Percentiles rank a stretch among this genome's conserved stretches.
phyloP scores from a whole-genome alignment of 2,113 vertebrate genomes.

The Dolichotis patagonum region DNA sequence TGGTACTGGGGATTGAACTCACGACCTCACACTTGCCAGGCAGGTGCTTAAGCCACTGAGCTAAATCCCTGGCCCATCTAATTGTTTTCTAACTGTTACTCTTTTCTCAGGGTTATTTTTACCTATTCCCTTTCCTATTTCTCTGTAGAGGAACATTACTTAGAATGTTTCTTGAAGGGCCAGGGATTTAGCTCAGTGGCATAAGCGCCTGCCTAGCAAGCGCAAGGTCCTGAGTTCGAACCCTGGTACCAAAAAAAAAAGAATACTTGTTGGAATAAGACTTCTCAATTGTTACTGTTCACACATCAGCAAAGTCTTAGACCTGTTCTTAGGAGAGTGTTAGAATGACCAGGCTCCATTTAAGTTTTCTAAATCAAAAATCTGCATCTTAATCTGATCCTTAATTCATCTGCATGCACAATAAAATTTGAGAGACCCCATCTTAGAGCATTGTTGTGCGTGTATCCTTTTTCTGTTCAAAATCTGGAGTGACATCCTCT shows the following conservation, averaged over 20 bases:
- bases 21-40: no score
- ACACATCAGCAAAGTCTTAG: neutral
- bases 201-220: no score
- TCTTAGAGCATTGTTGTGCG: neutral
- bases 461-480: conserved; percentile 31
- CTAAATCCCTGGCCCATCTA: neutral
- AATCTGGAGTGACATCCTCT: neutral
- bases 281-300: conserved; percentile 25
- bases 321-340: neutral
- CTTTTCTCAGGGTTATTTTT: conserved; percentile 16
- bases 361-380: neutral
- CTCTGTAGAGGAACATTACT: conserved; percentile 29
- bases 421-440: conserved; percentile 10
- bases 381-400: conserved; percentile 49
- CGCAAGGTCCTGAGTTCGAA: no score
- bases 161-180: conserved; percentile 22
- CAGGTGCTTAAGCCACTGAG: no score
- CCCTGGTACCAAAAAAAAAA: no score
- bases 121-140: neutral
- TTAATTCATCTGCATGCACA: neutral
- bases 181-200: no score
- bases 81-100: conserved; percentile 48
- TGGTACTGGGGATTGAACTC: no score
- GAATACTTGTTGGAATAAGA: conserved; percentile 46
- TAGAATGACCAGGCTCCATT: neutral